phyloP scores from a whole-genome alignment of 2,888 invertebrate species.

The Hirudinaria manillensis region DNA sequence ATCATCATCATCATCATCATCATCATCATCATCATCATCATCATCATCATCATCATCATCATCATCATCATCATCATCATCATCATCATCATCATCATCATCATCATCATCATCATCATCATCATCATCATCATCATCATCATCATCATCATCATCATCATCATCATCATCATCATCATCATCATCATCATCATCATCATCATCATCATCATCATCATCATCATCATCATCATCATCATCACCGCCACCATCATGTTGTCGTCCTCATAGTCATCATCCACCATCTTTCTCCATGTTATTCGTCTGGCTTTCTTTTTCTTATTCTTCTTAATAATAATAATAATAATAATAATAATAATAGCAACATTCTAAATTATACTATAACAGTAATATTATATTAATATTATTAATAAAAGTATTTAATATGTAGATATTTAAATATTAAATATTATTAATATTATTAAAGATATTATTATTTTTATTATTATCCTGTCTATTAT shows the following conservation, averaged over 20 bases:
- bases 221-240: slow-evolving; percentile 22
- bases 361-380: too few relatives aligned
- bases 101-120: background rate
- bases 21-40: background rate
- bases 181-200: slow-evolving; percentile 14
- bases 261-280: too few relatives aligned
- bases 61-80: slow-evolving; percentile 15
- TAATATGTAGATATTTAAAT: too few relatives aligned
- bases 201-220: slow-evolving; percentile 22
- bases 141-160: background rate
- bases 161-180: slow-evolving; percentile 23
- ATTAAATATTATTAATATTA: too few relatives aligned
- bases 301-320: too few relatives aligned
- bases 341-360: too few relatives aligned
- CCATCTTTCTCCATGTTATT: too few relatives aligned
- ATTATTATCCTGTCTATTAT: too few relatives aligned
- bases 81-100: slow-evolving; percentile 23
- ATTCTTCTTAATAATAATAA: too few relatives aligned
- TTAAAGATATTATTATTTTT: too few relatives aligned
- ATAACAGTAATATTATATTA: too few relatives aligned
- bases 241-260: background rate
- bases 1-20: background rate
- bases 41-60: slow-evolving; percentile 14
- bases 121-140: slow-evolving; percentile 7
- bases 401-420: too few relatives aligned